Percentiles rank a stretch among this genome's conserved stretches.
These are phyloP conservation scores for Acridotheres tristis DNA, from an alignment of 2,797 vertebrate species.

Conservation along the genomic window DNA sequence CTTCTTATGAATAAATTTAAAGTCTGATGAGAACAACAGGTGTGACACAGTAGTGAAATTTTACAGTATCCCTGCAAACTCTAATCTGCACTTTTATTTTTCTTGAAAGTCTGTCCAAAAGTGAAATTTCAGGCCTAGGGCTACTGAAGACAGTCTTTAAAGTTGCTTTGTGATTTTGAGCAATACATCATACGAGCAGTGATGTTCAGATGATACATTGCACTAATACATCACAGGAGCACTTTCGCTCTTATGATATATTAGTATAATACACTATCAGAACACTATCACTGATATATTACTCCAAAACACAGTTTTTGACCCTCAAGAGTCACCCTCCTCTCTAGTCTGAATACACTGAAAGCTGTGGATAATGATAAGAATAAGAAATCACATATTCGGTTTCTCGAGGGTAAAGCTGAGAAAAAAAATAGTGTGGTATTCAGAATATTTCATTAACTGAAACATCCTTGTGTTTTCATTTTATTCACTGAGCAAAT, in stretches of 20 bases:
- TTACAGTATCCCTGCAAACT: not conserved
- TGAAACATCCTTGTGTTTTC: slow-evolving; percentile 6
- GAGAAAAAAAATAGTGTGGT: not conserved
- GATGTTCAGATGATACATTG: slow-evolving; percentile 67
- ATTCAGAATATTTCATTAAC: not conserved
- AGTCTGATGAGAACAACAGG: not conserved
- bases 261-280: slow-evolving; percentile 69
- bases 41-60: not conserved
- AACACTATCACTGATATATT: slow-evolving; percentile 72
- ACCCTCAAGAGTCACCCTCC: slow-evolving; percentile 38
- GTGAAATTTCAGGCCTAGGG: slow-evolving; percentile 42
- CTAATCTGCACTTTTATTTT: slow-evolving; percentile 35
- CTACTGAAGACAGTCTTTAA: slow-evolving; percentile 62
- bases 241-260: slow-evolving; percentile 59
- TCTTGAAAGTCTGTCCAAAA: slow-evolving; percentile 48
- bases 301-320: slow-evolving; percentile 65
- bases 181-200: slow-evolving; percentile 62
- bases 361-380: slow-evolving; percentile 16
- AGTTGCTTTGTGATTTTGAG: slow-evolving; percentile 63
- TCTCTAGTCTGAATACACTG: not conserved
- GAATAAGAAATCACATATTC: not conserved
- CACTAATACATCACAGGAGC: slow-evolving; percentile 69
- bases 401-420: not conserved
- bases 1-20: not conserved
- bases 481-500: slow-evolving; percentile 9